phyloP scores from a whole-genome alignment of 2,888 invertebrate species.

The Hydroisotoma schaefferi region DNA sequence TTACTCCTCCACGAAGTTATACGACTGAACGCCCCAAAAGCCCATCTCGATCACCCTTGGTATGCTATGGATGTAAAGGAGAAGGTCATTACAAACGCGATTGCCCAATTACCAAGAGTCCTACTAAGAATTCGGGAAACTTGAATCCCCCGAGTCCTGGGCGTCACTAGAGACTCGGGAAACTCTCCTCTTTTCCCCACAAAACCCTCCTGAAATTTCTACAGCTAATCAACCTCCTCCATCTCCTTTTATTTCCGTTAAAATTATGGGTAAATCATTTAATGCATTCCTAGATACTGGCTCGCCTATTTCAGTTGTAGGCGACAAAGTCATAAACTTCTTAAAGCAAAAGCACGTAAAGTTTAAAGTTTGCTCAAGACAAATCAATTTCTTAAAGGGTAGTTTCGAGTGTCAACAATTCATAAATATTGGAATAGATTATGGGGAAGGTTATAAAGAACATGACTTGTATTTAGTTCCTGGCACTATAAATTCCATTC shows the following conservation, averaged over 20 bases:
- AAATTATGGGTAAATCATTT: conserved; percentile 2
- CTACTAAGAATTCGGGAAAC: background rate
- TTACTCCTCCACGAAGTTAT: background rate
- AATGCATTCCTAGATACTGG: conserved; percentile 30
- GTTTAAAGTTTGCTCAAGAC: background rate
- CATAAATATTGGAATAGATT: conserved; percentile 3
- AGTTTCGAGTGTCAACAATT: background rate
- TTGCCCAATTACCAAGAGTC: background rate
- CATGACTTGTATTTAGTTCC: conserved; percentile 1
- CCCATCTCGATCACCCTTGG: background rate
- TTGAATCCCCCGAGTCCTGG: background rate
- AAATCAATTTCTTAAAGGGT: background rate
- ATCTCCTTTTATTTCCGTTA: conserved; percentile 6
- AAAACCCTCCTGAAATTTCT: background rate
- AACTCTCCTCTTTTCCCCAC: background rate
- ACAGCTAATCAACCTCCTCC: background rate
- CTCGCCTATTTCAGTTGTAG: conserved; percentile 16
- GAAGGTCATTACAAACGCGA: background rate
- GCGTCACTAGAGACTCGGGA: background rate
- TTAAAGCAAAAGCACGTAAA: background rate
- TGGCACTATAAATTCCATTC: background rate
- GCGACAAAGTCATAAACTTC: conserved; percentile 16
- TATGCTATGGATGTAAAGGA: background rate
- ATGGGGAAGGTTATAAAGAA: background rate
- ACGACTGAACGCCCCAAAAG: background rate